Base-by-base conservation (phyloP, 30 jellyfish, hydroid and myxozoan genomes). In the Morbakka virulenta region DNA sequence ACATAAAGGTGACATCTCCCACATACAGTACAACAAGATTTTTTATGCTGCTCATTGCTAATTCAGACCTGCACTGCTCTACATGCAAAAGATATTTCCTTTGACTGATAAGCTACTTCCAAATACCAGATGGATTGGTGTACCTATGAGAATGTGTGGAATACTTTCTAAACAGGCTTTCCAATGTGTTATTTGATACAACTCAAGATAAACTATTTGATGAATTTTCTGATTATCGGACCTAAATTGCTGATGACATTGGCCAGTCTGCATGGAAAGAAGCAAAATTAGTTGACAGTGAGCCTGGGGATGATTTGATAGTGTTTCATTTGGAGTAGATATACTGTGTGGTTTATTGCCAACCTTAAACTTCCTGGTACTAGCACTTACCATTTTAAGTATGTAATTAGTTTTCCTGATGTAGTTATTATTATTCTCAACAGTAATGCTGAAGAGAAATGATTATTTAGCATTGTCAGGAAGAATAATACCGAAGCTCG, bases 401-500 rank as follows among this genome's bases (percentile, higher is more conserved):
- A n/a, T n/a, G n/a, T n/a, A n/a, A n/a, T 50, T 14, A 77, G 67
- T 33, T 87, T 77, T 30, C 87, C 90, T 32, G 88, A 79, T 32
- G 62, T 67, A 35, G 36, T 28, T 14, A 35, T 79, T 22, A 29
- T 67, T 32, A 32, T 68, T 30, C 90, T 80, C 31, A 86, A 79
- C 79, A 67, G 89, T n/a, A 79, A 79, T 67, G 90, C 90, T 79
- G 90, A 36, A 48, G 13, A 13, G 29, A 79, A 68, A 28, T 4
- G 90, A 41, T 32, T 70, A 14, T 70, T 70, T 47, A 47, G 61
- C 61, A 47, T 47, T n/a, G 61, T 47, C 12, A 47, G 61, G n/a
- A 47, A 47, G 61, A 47, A 47, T n/a, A 57, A 57, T 12, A 22
- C 32, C 17, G 71, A 57, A 57, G 28, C n/a, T n/a, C n/a, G n/a